A percentile compares a stretch with the other conserved stretches of the same genome.
phyloP scores from a whole-genome alignment of 2,888 invertebrate genomes.

The Synergus gifuensis region DNA sequence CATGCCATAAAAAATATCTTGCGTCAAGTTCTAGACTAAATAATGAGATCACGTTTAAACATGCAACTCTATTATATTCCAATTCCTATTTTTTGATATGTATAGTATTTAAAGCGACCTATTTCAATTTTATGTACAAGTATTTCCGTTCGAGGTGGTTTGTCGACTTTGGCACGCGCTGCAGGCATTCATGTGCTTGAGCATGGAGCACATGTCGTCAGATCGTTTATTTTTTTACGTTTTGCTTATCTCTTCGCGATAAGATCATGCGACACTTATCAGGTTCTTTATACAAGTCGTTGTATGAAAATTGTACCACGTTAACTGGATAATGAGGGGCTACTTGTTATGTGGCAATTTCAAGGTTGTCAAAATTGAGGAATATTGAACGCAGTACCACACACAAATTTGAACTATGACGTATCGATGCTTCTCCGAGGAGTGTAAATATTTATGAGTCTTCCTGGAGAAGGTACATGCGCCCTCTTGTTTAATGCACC shows the following conservation, averaged over 20 bases:
- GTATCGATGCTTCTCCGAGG: background rate
- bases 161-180: constrained; percentile 25
- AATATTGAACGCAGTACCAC: constrained; percentile 1
- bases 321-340: background rate
- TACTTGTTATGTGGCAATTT: background rate
- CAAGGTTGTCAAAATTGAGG: background rate
- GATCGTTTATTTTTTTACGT: constrained; percentile 19
- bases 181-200: background rate
- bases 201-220: constrained; percentile 1
- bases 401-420: constrained; percentile 8
- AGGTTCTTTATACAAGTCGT: background rate
- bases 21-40: background rate
- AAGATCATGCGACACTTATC: constrained; percentile 5
- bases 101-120: background rate
- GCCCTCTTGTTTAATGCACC: constrained; percentile 26
- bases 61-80: background rate
- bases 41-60: background rate
- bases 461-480: constrained; percentile 24
- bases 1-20: background rate
- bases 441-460: constrained; percentile 31
- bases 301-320: background rate
- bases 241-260: constrained; percentile 9
- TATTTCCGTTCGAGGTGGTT: constrained; percentile 15
- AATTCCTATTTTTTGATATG: background rate
- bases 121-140: constrained; percentile 19